A percentile compares a stretch with the other conserved stretches of the same genome.
phyloP scores from a whole-genome alignment of 2,888 invertebrate genomes.

The Octodonta nipae region DNA sequence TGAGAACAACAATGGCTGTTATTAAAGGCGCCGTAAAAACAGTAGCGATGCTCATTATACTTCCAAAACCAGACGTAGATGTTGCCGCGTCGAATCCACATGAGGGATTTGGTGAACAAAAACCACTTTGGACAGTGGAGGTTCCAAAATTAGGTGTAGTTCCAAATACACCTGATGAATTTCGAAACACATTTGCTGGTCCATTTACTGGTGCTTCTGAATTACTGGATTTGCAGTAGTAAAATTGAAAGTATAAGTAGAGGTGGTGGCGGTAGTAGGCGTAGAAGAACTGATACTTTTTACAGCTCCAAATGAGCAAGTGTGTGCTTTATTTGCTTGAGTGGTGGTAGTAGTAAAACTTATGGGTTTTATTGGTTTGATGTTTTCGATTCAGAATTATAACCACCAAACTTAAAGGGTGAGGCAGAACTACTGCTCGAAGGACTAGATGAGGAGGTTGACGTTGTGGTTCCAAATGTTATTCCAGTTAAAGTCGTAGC shows the following conservation, averaged over 20 bases:
- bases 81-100: neutral
- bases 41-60: neutral
- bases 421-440: neutral
- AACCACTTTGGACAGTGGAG: slow-evolving; percentile 4
- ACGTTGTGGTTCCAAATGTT: slow-evolving; percentile 3
- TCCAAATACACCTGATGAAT: slow-evolving; percentile 2
- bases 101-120: slow-evolving; percentile 7
- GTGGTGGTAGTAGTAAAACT: no score
- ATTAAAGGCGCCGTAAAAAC: neutral
- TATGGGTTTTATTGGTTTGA: no score
- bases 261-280: no score
- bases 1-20: neutral
- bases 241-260: no score
- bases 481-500: slow-evolving; percentile 8
- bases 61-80: no score
- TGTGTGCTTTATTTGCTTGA: no score
- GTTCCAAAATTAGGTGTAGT: neutral
- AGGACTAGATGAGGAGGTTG: neutral
- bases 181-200: slow-evolving; percentile 2
- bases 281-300: no score
- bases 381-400: slow-evolving; percentile 1
- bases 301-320: no score
- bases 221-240: no score
- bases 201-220: no score
- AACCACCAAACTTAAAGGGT: neutral